Base-by-base conservation (phyloP, 2,888 invertebrate genomes). In the Megamerina dolium region DNA sequence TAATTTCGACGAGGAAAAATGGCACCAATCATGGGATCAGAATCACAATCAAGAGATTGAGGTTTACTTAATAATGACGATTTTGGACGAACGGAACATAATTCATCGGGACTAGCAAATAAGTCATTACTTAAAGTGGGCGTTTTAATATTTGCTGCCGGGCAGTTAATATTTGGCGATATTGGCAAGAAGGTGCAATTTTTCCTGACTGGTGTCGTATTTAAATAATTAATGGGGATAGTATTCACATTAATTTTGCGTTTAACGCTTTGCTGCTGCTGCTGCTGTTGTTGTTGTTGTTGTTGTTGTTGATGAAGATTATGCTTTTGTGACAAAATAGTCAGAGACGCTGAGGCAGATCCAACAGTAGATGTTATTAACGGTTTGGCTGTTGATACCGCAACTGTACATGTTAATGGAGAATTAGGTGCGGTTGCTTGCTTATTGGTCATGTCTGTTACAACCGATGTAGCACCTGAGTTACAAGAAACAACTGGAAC, bases 131-230 rank as follows among this genome's bases (percentile, higher is more conserved):
- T 23, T 10, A 10, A 8, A 8, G 23, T 23, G 10, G 27, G 20
- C 16, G 46, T 41, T 29, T 34, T 17, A 21, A 46, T 18, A 17
- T 30, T 13, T 20, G 23, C 34, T 44, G 38, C 38, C 40, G 14
- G 46, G n/a, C n/a, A 51, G 43, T 59, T 61, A 13, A 59, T 66
- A 31, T 78, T 45, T 8, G 87, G 87, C 26, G 88, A 87, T 61
- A 91, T 91, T 0, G 90, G 90, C 21, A 85, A 85, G 61, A 91
- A 91, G 66, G 84, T 87, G 64, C 87, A 90, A 61, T 85, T 84
- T 35, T 85, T 82, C 35, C 85, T 79, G 48, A 49, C 46, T 84
- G 76, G 32, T 85, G 87, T 9, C 85, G 86, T 72, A 85, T 85
- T 58, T 55, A 54, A 55, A 3, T 56, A 47, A 34, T 49, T 50